These are phyloP conservation scores for Halictus ligatus DNA, from an alignment of 2,888 invertebrate genomes.

Conservation along the genomic window DNA sequence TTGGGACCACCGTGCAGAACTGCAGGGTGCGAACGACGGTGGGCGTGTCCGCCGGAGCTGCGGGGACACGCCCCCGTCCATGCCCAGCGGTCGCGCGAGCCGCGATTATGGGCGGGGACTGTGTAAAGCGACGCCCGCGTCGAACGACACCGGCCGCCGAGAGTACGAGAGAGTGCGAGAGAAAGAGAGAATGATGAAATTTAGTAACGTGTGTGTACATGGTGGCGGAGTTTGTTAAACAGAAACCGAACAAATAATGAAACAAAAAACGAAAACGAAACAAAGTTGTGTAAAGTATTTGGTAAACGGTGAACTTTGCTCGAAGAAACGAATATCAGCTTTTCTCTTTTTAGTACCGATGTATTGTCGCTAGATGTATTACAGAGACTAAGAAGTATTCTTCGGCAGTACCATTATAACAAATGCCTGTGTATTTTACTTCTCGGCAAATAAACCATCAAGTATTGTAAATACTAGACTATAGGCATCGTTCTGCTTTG, in stretches of 20 bases:
- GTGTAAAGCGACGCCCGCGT: background rate
- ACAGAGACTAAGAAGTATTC: slow-evolving; percentile 67
- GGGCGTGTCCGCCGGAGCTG: background rate
- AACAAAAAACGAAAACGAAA: slow-evolving; percentile 27
- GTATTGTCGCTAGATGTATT: slow-evolving; percentile 73
- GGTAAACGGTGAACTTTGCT: slow-evolving; percentile 56
- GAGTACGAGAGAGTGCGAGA: background rate
- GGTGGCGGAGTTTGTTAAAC: background rate
- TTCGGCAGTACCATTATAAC: slow-evolving; percentile 68
- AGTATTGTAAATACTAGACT: slow-evolving; percentile 63
- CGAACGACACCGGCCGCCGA: background rate
- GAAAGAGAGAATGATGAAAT: slow-evolving; percentile 18
- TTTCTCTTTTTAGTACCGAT: slow-evolving; percentile 74
- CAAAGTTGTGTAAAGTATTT: slow-evolving; percentile 60
- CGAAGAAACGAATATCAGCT: slow-evolving; percentile 60
- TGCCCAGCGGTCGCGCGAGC: background rate
- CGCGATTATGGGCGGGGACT: background rate
- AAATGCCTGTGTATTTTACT: slow-evolving; percentile 75
- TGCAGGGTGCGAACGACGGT: slow-evolving; percentile 53
- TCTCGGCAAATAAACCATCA: slow-evolving; percentile 72
- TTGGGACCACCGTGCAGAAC: slow-evolving; percentile 69
- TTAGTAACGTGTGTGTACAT: slow-evolving; percentile 22
- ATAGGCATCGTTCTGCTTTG: background rate
- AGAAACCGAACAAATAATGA: slow-evolving; percentile 14
- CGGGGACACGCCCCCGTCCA: background rate